phyloP scores from a whole-genome alignment of 2,797 vertebrate species.

The Falco novaeseelandiae region DNA sequence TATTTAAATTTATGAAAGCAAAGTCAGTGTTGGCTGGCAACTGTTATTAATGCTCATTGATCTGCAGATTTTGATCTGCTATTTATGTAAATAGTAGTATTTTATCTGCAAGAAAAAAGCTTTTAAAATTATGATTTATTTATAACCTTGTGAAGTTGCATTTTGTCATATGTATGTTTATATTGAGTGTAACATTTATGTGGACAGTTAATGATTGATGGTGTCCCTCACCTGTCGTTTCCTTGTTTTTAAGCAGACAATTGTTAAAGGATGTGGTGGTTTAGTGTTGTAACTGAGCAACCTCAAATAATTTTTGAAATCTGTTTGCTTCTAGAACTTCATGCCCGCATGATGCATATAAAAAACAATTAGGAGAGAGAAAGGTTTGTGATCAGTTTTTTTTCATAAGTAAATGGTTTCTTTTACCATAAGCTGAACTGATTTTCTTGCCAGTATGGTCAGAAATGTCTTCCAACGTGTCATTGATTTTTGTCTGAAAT shows the following conservation, averaged over 20 bases:
- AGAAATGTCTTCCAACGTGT: not conserved
- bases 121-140: not conserved
- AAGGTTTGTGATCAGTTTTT: not conserved
- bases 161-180: not conserved
- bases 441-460: not conserved
- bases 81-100: not conserved
- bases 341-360: accelerated
- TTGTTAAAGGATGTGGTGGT: not conserved
- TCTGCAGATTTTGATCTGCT: not conserved
- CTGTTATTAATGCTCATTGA: not conserved
- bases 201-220: not conserved
- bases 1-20: not conserved
- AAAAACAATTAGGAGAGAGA: not conserved
- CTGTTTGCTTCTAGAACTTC: not conserved
- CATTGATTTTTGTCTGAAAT: not conserved
- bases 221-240: not conserved
- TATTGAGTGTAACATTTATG: not conserved
- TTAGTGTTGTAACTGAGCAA: not conserved
- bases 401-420: not conserved
- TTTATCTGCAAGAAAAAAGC: not conserved
- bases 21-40: not conserved
- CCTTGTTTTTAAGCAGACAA: not conserved
- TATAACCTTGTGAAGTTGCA: not conserved
- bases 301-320: not conserved
- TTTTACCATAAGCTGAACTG: not conserved